Conservation (phyloP, 2,113 vertebrate genomes). For the Motacilla alba region DNA sequence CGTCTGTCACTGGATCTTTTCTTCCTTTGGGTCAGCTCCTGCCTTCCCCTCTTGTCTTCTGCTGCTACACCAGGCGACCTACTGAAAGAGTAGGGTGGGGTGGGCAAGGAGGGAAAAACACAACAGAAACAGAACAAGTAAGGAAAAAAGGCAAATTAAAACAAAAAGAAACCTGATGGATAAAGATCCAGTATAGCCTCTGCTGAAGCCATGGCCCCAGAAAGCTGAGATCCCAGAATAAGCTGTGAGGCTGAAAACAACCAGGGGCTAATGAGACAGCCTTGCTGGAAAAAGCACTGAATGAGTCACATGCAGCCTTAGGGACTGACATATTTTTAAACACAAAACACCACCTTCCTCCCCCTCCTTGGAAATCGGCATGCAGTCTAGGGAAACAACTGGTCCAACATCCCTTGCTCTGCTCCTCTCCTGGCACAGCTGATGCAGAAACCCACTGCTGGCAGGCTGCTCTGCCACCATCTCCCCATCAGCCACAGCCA, state of each 20-base stretch:
- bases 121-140: not conserved
- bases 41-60: conserved; percentile 4
- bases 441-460: not conserved
- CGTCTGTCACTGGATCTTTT: not conserved
- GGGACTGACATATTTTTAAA: conserved; percentile 22
- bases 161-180: not conserved
- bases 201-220: not conserved
- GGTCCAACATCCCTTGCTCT: not conserved
- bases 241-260: conserved; percentile 5
- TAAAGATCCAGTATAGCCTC: not conserved
- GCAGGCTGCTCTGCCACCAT: not conserved
- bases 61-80: conserved; percentile 76
- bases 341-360: not conserved
- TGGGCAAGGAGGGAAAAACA: not conserved
- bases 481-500: not conserved
- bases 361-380: not conserved
- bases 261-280: not conserved
- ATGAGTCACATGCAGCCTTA: conserved; percentile 16
- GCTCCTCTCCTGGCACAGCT: not conserved
- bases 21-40: conserved; percentile 24
- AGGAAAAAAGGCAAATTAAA: conserved; percentile 1
- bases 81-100: not conserved
- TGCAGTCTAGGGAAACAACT: not conserved
- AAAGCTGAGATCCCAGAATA: not conserved
- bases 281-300: not conserved